phyloP scores from a whole-genome alignment of 2,113 vertebrate species.

The Aleadryas rufinucha region DNA sequence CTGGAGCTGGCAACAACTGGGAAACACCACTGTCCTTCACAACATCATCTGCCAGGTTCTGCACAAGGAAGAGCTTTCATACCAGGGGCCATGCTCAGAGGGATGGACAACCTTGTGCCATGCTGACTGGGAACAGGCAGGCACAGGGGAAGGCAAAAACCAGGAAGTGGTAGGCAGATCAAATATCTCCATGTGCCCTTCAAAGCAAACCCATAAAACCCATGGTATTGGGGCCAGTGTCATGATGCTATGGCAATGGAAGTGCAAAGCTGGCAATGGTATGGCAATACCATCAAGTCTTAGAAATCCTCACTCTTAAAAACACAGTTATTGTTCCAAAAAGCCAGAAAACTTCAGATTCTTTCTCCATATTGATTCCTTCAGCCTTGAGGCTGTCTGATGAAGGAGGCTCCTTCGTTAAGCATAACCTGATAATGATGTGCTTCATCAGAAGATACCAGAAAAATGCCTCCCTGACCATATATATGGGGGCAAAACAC shows the following conservation, averaged over 20 bases:
- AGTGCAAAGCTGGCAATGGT: not conserved
- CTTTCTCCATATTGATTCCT: not conserved
- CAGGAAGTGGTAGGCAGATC: not conserved
- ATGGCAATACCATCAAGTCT: fast-evolving
- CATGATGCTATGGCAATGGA: not conserved
- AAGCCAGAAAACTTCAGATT: not conserved
- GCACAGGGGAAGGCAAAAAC: not conserved
- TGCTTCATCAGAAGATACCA: not conserved
- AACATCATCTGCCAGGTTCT: not conserved
- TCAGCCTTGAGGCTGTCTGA: not conserved
- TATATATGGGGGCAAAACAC: not conserved
- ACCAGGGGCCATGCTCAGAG: too few relatives aligned
- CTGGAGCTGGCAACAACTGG: not conserved
- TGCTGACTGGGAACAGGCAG: not conserved
- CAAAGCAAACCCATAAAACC: not conserved
- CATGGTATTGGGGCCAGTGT: not conserved
- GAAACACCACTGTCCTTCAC: not conserved
- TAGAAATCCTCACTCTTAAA: not conserved
- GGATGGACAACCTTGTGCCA: not conserved
- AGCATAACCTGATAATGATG: not conserved
- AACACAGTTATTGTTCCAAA: not conserved
- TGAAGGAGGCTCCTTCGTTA: not conserved
- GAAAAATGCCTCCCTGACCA: not conserved
- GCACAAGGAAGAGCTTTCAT: not conserved
- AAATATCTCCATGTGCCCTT: not conserved